These are phyloP conservation scores for Platynereis dumerilii DNA, from an alignment of 2,888 invertebrate species.

Conservation along the genomic window DNA sequence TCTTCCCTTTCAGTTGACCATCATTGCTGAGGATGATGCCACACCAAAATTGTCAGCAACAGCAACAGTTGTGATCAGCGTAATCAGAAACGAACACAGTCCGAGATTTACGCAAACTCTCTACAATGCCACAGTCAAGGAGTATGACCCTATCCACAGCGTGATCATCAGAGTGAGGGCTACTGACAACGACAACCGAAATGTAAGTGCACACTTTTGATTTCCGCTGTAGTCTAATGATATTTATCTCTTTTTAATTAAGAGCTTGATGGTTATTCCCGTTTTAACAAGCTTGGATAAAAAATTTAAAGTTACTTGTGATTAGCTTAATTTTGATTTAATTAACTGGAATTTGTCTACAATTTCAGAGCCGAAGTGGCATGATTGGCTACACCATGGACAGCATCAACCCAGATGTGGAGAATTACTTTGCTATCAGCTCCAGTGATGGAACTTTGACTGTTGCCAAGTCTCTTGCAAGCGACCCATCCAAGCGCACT, in stretches of 20 bases:
- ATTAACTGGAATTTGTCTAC: too few relatives aligned
- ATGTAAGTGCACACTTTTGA: constrained; percentile 15
- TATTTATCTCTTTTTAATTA: too few relatives aligned
- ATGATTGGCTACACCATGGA: constrained; percentile 26
- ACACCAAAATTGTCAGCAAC: constrained; percentile 33
- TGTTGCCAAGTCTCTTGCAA: constrained; percentile 35
- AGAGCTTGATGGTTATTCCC: too few relatives aligned
- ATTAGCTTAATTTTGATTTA: too few relatives aligned
- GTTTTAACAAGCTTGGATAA: too few relatives aligned
- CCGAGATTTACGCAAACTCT: constrained; percentile 37
- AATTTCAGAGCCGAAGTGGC: constrained; percentile 33
- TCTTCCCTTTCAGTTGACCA: constrained; percentile 40
- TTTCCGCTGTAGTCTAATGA: not conserved
- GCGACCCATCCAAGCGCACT: constrained; percentile 18
- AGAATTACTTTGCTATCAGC: constrained; percentile 46
- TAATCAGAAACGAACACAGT: constrained; percentile 44
- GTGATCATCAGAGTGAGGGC: constrained; percentile 19
- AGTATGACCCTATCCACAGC: constrained; percentile 27
- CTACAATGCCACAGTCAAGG: constrained; percentile 35
- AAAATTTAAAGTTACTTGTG: too few relatives aligned
- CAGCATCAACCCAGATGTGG: constrained; percentile 27
- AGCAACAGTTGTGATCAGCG: constrained; percentile 45
- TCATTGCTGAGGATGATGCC: constrained; percentile 42
- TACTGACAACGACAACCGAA: constrained; percentile 13
- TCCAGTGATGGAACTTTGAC: constrained; percentile 43